Evolutionary conservation across 2,888 invertebrate genomes (phyloP).

Genomic region (Mechanitis mazaeus): DNA sequence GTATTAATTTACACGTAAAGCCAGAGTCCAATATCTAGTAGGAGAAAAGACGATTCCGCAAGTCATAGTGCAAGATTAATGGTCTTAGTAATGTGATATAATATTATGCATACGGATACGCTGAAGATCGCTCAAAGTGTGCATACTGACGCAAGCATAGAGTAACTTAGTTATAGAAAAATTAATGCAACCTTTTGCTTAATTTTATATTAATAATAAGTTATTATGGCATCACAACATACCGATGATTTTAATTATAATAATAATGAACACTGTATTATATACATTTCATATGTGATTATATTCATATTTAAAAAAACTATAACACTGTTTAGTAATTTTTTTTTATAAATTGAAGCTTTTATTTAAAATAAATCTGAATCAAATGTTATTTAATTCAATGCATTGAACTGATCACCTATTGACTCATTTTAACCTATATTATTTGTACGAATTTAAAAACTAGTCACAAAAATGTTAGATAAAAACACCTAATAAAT

Average conservation of each 20-base stretch:
- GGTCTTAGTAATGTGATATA: conserved; percentile 15
- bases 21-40: not conserved
- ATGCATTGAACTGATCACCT: too few relatives aligned
- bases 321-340: too few relatives aligned
- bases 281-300: too few relatives aligned
- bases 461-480: not conserved
- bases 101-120: conserved; percentile 21
- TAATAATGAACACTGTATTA: too few relatives aligned
- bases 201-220: too few relatives aligned
- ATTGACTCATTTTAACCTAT: not conserved
- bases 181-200: not conserved
- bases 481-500: conserved; percentile 1
- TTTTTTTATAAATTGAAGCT: too few relatives aligned
- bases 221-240: too few relatives aligned
- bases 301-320: too few relatives aligned
- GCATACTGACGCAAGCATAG: conserved; percentile 25
- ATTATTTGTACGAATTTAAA: not conserved
- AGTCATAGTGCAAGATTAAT: conserved; percentile 19
- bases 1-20: not conserved
- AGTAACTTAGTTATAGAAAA: conserved; percentile 9
- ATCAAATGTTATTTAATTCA: too few relatives aligned
- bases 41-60: not conserved
- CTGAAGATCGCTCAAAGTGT: conserved; percentile 17
- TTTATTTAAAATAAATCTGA: too few relatives aligned
- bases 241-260: too few relatives aligned